These are phyloP conservation scores for Phragmatobia fuliginosa DNA, from an alignment of 2,888 invertebrate genomes.

Conservation along the genomic window DNA sequence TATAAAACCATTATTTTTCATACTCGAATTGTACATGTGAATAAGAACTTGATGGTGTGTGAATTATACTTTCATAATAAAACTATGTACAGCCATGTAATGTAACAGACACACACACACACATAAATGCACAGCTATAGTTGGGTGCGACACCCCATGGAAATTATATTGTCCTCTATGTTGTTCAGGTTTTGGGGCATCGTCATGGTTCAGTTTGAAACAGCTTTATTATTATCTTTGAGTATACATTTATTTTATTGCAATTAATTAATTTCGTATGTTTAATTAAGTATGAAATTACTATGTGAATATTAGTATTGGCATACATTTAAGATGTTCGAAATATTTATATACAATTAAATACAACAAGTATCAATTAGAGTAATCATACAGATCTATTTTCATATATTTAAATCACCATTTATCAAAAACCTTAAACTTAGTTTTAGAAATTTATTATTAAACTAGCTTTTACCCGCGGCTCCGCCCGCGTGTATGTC, in stretches of 20 bases:
- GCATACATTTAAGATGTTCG: too few species aligned
- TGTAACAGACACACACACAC: slow-evolving; percentile 56
- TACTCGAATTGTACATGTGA: slow-evolving; percentile 60
- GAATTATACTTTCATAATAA: slow-evolving; percentile 26
- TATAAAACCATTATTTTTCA: slow-evolving; percentile 41
- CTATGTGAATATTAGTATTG: too few species aligned
- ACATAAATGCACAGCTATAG: slow-evolving; percentile 53
- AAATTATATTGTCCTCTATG: slow-evolving; percentile 66
- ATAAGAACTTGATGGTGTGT: slow-evolving; percentile 29
- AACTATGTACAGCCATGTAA: slow-evolving; percentile 35
- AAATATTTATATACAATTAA: too few species aligned
- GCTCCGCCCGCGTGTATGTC: too few species aligned
- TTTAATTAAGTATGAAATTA: not conserved
- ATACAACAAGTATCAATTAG: too few species aligned
- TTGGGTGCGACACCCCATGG: slow-evolving; percentile 75
- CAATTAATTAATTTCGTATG: not conserved
- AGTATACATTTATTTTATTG: not conserved
- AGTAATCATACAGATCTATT: not conserved
- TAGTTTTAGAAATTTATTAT: not conserved
- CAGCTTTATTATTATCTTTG: not conserved
- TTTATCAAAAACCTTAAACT: not conserved
- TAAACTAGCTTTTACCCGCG: too few species aligned
- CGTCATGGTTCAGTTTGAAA: slow-evolving; percentile 36
- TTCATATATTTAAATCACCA: not conserved
- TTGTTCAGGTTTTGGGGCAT: slow-evolving; percentile 35